Base-by-base conservation (phyloP, 1,140 invertebrate genomes). In the Ctenoplectra terminalis region DNA sequence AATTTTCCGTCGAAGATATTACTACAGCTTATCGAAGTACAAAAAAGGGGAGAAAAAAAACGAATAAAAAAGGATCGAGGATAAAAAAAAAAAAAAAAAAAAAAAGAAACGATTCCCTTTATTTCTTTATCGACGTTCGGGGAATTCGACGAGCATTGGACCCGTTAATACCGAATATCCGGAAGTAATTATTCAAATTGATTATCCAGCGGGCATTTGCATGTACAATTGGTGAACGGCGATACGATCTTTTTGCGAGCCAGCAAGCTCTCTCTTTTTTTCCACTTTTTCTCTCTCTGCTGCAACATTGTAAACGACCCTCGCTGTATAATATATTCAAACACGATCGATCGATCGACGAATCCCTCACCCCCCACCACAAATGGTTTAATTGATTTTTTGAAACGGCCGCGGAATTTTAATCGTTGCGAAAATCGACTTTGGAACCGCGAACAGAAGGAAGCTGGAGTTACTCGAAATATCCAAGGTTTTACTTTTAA, bases 121-220 rank as follows among this genome's bases (percentile, higher is more conserved):
- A 85, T 86, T 66, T 66, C 63, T 85, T 85, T 85, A 85, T 86
- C 75, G 83, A 66, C 52, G 58, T 48, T 54, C n/a, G 31, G 73
- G 81, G 84, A 85, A 85, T 85, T 72, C 71, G n/a, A 58, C 20
- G 66, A 67, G 77, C 78, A 69, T 34, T 56, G 37, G 74, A 54
- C 34, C 54, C 46, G 73, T 76, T 82, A 86, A 86, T 86, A 85
- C 79, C 73, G 69, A 77, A 73, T 86, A 63, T 73, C 73, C 85
- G 81, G 86, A 86, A 58, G 81, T 86, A 86, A 86, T 86, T 85
- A 81, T 81, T 73, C 79, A 81, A 82, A 66, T 85, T 75, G 79
- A 81, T 86, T 79, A 82, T 77, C 72, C 67, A 52, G 50, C 37
- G 69, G 60, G 60, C 48, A 82, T 85, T 77, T 82, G 75, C 54